Percentiles rank a stretch among this genome's conserved stretches.
phyloP scores from a whole-genome alignment of 2,113 vertebrate genomes.

The Phoenicopterus ruber region DNA sequence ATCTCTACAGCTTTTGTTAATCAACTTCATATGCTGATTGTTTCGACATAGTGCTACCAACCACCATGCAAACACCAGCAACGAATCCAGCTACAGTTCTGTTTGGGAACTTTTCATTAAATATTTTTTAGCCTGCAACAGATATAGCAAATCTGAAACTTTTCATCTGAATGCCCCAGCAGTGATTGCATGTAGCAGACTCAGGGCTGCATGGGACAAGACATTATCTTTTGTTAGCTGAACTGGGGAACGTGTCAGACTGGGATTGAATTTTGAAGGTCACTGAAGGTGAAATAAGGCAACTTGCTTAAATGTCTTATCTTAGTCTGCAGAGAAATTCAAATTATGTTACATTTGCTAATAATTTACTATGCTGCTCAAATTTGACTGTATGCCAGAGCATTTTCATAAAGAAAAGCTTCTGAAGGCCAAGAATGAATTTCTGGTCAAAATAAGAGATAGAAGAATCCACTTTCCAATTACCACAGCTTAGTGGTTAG shows the following conservation, averaged over 20 bases:
- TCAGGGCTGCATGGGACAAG: background rate
- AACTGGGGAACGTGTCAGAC: background rate
- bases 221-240: background rate
- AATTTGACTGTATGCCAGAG: background rate
- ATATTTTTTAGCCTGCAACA: background rate
- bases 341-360: background rate
- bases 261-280: background rate
- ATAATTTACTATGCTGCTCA: background rate
- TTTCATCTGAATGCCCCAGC: background rate
- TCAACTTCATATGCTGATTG: background rate
- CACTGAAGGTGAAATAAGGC: background rate
- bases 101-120: background rate
- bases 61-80: background rate
- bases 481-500: background rate
- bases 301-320: background rate
- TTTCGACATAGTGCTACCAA: rapidly evolving
- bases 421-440: background rate
- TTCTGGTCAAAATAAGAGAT: background rate
- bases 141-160: background rate
- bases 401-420: background rate
- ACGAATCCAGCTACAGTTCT: background rate
- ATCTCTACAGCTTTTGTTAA: background rate
- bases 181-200: background rate
- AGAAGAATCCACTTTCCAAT: background rate
- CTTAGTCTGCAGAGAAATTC: background rate